These are phyloP conservation scores for Procambarus clarkii DNA, from an alignment of 1,140 invertebrate genomes.

Conservation along the genomic window DNA sequence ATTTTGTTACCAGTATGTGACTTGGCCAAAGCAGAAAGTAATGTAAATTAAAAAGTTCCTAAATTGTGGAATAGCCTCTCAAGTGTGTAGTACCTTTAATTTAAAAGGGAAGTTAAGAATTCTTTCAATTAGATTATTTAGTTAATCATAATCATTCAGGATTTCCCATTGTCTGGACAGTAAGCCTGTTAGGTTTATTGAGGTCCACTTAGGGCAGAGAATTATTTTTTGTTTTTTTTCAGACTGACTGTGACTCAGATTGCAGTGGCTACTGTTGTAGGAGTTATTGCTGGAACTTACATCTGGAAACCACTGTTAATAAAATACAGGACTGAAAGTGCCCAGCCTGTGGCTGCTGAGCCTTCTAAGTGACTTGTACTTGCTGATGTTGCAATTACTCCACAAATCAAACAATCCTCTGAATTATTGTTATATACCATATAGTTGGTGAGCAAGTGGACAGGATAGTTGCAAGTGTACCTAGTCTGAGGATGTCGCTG, in stretches of 20 bases:
- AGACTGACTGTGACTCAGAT: conserved; percentile 28
- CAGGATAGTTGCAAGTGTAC: not conserved
- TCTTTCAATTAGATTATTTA: too few relatives aligned
- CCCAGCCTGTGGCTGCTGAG: not conserved
- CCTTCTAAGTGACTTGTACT: not conserved
- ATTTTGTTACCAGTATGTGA: too few relatives aligned
- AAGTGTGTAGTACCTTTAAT: too few relatives aligned
- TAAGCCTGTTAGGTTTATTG: too few relatives aligned
- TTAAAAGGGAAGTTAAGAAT: too few relatives aligned
- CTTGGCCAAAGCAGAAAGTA: too few relatives aligned
- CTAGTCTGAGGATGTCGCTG: not conserved
- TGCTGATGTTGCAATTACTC: not conserved
- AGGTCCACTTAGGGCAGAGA: too few relatives aligned
- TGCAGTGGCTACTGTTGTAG: conserved; percentile 15
- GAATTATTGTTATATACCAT: not conserved
- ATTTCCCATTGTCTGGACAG: too few relatives aligned
- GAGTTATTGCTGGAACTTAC: conserved; percentile 32
- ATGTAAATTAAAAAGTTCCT: too few relatives aligned
- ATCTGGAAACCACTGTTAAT: conserved; percentile 45
- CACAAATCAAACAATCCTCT: too few relatives aligned
- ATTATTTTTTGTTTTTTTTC: not conserved
- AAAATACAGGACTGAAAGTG: conserved; percentile 17
- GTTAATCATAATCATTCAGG: too few relatives aligned
- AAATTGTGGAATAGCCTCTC: too few relatives aligned
- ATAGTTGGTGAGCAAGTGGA: not conserved